Evolutionary conservation across 2,113 vertebrate genomes (phyloP).

Genomic region (Octodon degus): DNA sequence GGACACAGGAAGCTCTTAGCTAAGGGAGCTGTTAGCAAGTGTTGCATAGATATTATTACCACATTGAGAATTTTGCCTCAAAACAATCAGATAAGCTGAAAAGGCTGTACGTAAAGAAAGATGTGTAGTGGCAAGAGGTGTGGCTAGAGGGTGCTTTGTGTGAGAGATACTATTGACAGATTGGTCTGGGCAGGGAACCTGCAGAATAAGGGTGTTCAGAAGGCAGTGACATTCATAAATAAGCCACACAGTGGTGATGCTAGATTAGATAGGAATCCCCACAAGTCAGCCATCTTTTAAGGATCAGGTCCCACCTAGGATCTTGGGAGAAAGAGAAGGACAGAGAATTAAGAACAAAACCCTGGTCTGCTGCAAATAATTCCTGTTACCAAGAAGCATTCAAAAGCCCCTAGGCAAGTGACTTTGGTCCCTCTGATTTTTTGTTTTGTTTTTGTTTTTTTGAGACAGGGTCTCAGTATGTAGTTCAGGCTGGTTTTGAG

Average conservation of each 20-base stretch:
- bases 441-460: no score
- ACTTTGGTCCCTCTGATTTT: background rate
- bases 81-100: background rate
- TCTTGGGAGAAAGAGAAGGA: background rate
- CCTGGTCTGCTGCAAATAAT: background rate
- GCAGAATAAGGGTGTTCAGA: background rate
- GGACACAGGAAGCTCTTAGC: background rate
- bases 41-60: background rate
- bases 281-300: background rate
- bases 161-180: background rate
- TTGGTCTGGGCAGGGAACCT: background rate
- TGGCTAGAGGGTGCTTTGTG: background rate
- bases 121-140: background rate
- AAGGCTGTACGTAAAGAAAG: slow-evolving; percentile 6
- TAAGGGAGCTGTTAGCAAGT: background rate
- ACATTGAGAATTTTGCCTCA: slow-evolving; percentile 34
- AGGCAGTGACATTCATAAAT: background rate
- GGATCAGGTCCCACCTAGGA: background rate
- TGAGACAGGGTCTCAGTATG: no score
- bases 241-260: background rate
- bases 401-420: background rate
- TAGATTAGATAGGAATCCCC: background rate
- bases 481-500: no score
- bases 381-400: background rate
- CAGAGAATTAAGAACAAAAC: slow-evolving; percentile 34